These are phyloP conservation scores for Hemaris fuciformis DNA, from an alignment of 2,888 invertebrate genomes.

Conservation along the genomic window DNA sequence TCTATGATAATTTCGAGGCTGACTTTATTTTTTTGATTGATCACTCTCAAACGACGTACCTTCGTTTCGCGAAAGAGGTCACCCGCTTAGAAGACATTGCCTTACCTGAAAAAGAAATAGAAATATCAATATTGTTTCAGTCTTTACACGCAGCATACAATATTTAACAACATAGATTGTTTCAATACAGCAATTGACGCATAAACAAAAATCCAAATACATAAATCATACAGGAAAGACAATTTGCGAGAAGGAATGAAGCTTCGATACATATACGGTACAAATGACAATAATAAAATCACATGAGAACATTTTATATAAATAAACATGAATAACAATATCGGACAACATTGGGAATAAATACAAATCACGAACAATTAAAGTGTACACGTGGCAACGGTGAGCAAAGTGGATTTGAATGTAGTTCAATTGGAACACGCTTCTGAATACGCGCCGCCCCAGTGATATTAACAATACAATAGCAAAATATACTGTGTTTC, in stretches of 20 bases:
- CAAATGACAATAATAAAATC: not conserved
- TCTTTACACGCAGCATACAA: not conserved
- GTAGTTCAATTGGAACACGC: not conserved
- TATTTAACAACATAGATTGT: not conserved
- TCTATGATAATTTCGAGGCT: constrained; percentile 13
- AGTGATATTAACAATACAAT: not conserved
- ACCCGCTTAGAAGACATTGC: constrained; percentile 76
- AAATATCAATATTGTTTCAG: not conserved
- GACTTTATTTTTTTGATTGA: constrained; percentile 45
- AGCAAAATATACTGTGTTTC: not conserved
- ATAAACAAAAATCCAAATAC: not conserved
- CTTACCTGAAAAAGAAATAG: constrained; percentile 76
- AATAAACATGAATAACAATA: not conserved
- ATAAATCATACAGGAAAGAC: not conserved
- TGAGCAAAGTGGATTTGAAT: not conserved
- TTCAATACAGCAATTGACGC: not conserved
- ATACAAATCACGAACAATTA: not conserved
- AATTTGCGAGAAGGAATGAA: not conserved
- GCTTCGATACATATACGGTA: not conserved
- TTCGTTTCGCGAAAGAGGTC: constrained; percentile 58
- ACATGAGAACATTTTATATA: not conserved
- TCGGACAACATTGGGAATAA: not conserved
- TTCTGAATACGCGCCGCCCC: not conserved
- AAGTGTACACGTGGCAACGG: not conserved
- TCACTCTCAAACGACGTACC: constrained; percentile 58